A percentile compares a stretch with the other conserved stretches of the same genome.
Evolutionary conservation across 2,888 invertebrate genomes (phyloP).

Genomic region (Drosophila merina): DNA sequence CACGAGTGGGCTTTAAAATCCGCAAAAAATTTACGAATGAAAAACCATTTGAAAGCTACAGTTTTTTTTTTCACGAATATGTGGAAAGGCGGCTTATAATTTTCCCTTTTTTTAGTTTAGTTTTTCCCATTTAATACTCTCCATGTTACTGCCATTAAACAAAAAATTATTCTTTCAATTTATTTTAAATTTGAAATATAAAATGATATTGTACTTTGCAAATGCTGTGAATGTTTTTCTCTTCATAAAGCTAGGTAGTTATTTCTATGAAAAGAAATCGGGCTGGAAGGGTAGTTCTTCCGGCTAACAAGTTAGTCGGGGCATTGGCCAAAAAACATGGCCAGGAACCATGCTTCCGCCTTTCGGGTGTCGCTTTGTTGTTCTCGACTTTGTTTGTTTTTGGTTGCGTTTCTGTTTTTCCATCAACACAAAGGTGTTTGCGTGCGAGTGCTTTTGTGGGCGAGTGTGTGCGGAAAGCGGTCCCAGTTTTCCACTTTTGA

Average conservation of each 20-base stretch:
- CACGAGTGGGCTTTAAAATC: neutral
- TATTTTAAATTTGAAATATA: too few species aligned
- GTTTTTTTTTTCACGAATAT: neutral
- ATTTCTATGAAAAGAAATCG: constrained; percentile 3
- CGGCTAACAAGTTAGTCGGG: constrained; percentile 23
- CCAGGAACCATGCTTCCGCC: constrained; percentile 65
- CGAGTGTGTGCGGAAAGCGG: constrained; percentile 52
- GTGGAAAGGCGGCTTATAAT: neutral
- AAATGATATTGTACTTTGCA: too few species aligned
- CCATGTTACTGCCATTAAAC: too few species aligned
- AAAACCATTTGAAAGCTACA: neutral
- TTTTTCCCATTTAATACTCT: neutral
- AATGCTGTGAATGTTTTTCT: too few species aligned
- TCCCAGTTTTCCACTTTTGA: constrained; percentile 72
- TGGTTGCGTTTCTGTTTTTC: constrained; percentile 53
- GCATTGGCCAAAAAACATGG: constrained; percentile 29
- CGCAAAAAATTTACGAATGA: neutral
- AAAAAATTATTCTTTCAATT: too few species aligned
- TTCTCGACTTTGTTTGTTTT: constrained; percentile 67
- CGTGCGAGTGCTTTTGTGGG: constrained; percentile 19
- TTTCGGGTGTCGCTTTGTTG: constrained; percentile 49
- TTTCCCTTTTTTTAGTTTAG: neutral
- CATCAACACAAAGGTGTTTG: constrained; percentile 40
- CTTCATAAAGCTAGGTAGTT: neutral
- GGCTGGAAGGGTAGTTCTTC: constrained; percentile 15